Evolutionary conservation across 2,797 vertebrate genomes (phyloP), one percentile per base, ranked within the genome.

Genomic region (Momotus momota): DNA sequence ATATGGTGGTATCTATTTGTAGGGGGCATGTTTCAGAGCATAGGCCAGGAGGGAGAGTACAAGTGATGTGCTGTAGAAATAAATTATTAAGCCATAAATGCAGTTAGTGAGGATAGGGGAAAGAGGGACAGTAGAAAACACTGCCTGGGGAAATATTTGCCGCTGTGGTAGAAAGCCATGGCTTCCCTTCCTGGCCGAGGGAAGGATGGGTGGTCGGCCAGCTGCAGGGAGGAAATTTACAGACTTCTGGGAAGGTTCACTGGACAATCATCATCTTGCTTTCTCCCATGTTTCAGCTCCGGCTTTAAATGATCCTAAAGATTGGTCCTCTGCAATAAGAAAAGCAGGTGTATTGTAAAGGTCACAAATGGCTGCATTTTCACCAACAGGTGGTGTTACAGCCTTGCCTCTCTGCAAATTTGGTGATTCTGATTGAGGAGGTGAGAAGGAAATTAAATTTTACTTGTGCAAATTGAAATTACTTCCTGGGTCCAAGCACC

Each of bases 201-300:
- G 10, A 41, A 81, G 20, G 27, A 52, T 0, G 0, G 22, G 7
- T 75, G 13, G 8, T 20, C 14, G 26, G 12, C 17, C 58, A 67
- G 7, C 23, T 4, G 2, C 38, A 48, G 29, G 26, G 31, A 78
- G 19, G 19, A 10, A n/a, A 75, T 84, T 33, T 82, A 45, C 13
- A 45, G 48, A 6, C 27, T 78, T n/a, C 19, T 0, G 0, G 25
- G 25, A 62, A 67, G 9, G 49, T 79, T 89, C 27, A 17, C 10
- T 64, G 7, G 23, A 10, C 60, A n/a, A 25, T 61, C 48, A 33
- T 19, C 41, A 16, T 61, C 52, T 67, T 3, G 1, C 15, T 87
- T 84, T 61, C 33, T 77, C 16, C 8, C 4, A 1, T 22, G 7
- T 78, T 88, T 71, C 17, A 51, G 8, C 21, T 65, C 2, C 2